A percentile compares a stretch with the other conserved stretches of the same genome.
phyloP scores from a whole-genome alignment of 2,888 invertebrate species.

The Elegia similella region DNA sequence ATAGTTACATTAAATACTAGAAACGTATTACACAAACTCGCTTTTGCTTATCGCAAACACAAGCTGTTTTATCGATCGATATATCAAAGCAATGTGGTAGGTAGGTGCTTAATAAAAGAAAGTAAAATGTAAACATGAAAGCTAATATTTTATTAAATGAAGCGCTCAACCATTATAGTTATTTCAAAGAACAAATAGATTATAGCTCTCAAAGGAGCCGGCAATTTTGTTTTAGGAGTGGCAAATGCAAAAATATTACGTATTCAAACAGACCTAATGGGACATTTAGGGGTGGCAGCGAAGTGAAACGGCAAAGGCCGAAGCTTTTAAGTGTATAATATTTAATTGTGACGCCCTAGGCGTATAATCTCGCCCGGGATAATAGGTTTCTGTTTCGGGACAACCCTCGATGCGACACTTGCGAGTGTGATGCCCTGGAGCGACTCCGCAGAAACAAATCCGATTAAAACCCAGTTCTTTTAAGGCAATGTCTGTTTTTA shows the following conservation, averaged over 20 bases:
- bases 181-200: slow-evolving; percentile 81
- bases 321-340: slow-evolving; percentile 83
- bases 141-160: slow-evolving; percentile 66
- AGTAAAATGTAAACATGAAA: slow-evolving; percentile 41
- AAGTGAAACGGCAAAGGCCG: slow-evolving; percentile 82
- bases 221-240: slow-evolving; percentile 78
- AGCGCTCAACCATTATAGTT: slow-evolving; percentile 76
- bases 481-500: neutral
- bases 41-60: too few relatives aligned
- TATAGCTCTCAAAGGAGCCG: slow-evolving; percentile 80
- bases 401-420: slow-evolving; percentile 79
- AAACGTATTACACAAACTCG: too few relatives aligned
- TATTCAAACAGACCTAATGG: slow-evolving; percentile 82
- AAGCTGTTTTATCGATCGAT: too few relatives aligned
- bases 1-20: too few relatives aligned
- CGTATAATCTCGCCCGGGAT: slow-evolving; percentile 82
- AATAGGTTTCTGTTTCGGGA: slow-evolving; percentile 82
- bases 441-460: slow-evolving; percentile 75
- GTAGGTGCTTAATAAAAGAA: neutral
- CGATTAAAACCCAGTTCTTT: slow-evolving; percentile 76
- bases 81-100: too few relatives aligned
- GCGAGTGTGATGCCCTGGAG: slow-evolving; percentile 74
- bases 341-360: slow-evolving; percentile 83
- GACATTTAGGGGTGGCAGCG: slow-evolving; percentile 82
- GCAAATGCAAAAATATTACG: slow-evolving; percentile 82